Evolutionary conservation across 2,113 vertebrate species (phyloP), one percentile per base, ranked within the genome.

Genomic region (Romanogobio albipinnatus): DNA sequence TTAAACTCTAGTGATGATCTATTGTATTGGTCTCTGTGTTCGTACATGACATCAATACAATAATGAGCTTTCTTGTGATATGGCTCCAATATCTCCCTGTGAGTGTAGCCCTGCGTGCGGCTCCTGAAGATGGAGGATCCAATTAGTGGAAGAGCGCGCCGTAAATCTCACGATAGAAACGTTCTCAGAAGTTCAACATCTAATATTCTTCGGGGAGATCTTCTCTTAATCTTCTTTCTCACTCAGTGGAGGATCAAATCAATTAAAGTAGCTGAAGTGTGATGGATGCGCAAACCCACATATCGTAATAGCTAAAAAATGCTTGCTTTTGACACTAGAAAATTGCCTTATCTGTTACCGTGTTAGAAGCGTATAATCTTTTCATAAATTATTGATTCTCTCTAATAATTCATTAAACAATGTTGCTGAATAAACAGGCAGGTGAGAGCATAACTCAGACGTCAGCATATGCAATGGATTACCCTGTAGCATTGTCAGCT

Each of bases 361-460:
- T 29, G 53, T 33, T 29, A 56, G 15, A 53, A 68, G 15, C 10
- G 19, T 43, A 29, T 51, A 14, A 22, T 51, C 13, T 26, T 26
- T 77, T 84, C 61, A 56, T 58, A 8, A 77, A 84, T 84, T 17
- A 84, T 84, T 77, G 5, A 78, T 84, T 45, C 26, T 15, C 5
- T 39, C 47, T 77, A 71, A 84, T 77, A 49, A 68, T 77, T 68
- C 47, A 84, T 84, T 77, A 66, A 58, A 49, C 45, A 43, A 24
- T 53, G 66, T 24, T 51, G 74, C 83, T 84, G 75, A 81, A 68
- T 51, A 81, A 81, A 81, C 61, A 81, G 58, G 62, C 62, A 68
- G 14, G 2, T 81, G 45, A 68, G 62, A 51, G 33, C 24, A 81
- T 53, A 51, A 68, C 68, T 81, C 43, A 81, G 61, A 53, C 17